Evolutionary conservation across 2,888 invertebrate genomes (phyloP).

Genomic region (Aphodius sticticus): DNA sequence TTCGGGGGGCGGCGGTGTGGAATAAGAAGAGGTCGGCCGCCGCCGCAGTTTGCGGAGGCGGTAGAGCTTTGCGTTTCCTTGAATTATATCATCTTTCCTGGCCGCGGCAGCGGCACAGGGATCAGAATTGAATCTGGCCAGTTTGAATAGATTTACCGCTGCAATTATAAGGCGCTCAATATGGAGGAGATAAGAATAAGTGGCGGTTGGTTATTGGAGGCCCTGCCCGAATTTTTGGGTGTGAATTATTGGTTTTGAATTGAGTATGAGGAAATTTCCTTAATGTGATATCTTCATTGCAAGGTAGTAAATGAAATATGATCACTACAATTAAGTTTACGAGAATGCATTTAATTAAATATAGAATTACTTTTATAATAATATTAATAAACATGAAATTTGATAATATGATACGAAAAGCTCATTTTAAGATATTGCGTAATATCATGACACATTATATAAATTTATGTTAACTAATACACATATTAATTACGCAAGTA

Average conservation of each 20-base stretch:
- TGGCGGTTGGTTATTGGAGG: not conserved
- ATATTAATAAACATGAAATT: no score
- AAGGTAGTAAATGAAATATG: no score
- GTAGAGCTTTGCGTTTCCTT: not conserved
- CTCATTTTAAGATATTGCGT: no score
- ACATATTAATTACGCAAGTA: no score
- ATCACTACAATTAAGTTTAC: no score
- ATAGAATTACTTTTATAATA: no score
- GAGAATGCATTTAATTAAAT: no score
- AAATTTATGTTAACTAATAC: no score
- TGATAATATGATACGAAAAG: no score
- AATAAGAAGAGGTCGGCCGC: constrained; percentile 4
- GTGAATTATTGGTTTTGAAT: not conserved
- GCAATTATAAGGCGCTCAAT: constrained; percentile 24
- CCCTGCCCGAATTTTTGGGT: not conserved
- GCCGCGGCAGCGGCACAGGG: not conserved
- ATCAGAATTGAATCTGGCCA: constrained; percentile 22
- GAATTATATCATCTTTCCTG: constrained; percentile 22
- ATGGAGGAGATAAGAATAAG: constrained; percentile 7
- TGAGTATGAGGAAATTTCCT: not conserved
- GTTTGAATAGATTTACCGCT: constrained; percentile 16
- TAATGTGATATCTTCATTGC: no score
- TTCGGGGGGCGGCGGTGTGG: constrained; percentile 39
- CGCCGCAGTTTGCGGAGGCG: not conserved
- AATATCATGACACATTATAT: no score